phyloP scores from a whole-genome alignment of 1,140 invertebrate genomes.

The Bursaphelenchus mucronatus region DNA sequence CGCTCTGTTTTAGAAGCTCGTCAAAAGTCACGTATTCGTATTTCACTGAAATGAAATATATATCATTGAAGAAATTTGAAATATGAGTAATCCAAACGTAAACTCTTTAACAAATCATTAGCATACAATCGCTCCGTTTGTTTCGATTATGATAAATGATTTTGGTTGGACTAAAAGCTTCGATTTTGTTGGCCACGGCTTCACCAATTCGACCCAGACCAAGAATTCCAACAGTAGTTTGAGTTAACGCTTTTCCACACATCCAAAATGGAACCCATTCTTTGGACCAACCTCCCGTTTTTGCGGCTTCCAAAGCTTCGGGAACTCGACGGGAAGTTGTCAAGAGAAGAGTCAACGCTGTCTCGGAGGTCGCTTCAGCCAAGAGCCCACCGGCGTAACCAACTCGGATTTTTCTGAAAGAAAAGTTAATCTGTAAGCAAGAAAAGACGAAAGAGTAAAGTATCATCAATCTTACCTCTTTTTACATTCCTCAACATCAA shows the following conservation, averaged over 20 bases:
- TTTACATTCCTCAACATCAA: slow-evolving; percentile 22
- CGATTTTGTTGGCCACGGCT: slow-evolving; percentile 18
- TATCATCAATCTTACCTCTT: slow-evolving; percentile 13
- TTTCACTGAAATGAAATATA: slow-evolving; percentile 61
- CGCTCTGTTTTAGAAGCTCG: slow-evolving; percentile 69
- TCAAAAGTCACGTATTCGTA: slow-evolving; percentile 72
- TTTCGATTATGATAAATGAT: slow-evolving; percentile 29
- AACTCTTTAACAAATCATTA: slow-evolving; percentile 25
- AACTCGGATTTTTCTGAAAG: slow-evolving; percentile 59
- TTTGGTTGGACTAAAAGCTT: slow-evolving; percentile 21
- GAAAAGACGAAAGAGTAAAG: no score
- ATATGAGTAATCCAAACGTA: not conserved
- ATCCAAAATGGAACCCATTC: slow-evolving; percentile 79
- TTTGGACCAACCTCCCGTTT: slow-evolving; percentile 72
- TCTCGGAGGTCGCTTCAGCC: slow-evolving; percentile 82
- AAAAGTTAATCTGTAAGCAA: not conserved
- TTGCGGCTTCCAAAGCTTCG: slow-evolving; percentile 73
- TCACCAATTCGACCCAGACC: slow-evolving; percentile 64
- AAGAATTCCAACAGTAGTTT: slow-evolving; percentile 76
- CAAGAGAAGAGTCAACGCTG: slow-evolving; percentile 75
- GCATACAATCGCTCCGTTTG: slow-evolving; percentile 28
- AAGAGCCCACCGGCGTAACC: slow-evolving; percentile 86
- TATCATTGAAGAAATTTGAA: slow-evolving; percentile 25
- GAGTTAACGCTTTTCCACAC: slow-evolving; percentile 75
- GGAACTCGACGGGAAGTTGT: slow-evolving; percentile 75